A percentile compares a stretch with the other conserved stretches of the same genome.
Evolutionary conservation across 2,888 invertebrate genomes (phyloP).

Genomic region (Lagria hirta): DNA sequence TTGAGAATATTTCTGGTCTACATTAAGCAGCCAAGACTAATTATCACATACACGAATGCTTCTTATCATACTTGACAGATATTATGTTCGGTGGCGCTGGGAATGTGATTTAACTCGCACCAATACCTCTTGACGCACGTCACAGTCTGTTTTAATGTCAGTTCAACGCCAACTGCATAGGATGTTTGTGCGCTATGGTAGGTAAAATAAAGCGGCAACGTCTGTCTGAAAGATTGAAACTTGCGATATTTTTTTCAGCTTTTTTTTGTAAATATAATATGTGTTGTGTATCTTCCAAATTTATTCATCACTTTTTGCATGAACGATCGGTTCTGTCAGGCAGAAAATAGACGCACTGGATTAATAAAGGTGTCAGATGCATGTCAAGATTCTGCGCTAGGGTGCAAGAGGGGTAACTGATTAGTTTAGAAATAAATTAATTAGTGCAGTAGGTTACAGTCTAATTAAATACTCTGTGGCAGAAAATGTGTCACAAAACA

Average conservation of each 20-base stretch:
- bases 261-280: neutral
- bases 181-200: constrained; percentile 12
- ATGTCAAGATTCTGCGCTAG: too few relatives aligned
- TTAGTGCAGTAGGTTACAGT: too few relatives aligned
- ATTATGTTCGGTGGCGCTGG: constrained; percentile 46
- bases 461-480: too few relatives aligned
- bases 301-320: constrained; percentile 12
- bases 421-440: too few relatives aligned
- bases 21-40: constrained; percentile 50
- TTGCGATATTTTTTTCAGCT: constrained; percentile 2
- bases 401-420: too few relatives aligned
- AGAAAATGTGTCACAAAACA: too few relatives aligned
- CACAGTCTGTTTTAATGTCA: constrained; percentile 43
- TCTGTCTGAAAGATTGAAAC: neutral
- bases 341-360: constrained; percentile 10
- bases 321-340: neutral
- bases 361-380: constrained; percentile 9
- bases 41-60: constrained; percentile 55
- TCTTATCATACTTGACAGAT: constrained; percentile 55
- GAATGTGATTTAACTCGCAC: constrained; percentile 43
- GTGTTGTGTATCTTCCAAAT: constrained; percentile 12
- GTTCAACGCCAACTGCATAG: constrained; percentile 48
- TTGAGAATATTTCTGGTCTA: constrained; percentile 39
- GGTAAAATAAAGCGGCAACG: too few relatives aligned
- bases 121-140: constrained; percentile 26